Conservation (phyloP, 2,113 vertebrate genomes). For the Empidonax alnorum region DNA sequence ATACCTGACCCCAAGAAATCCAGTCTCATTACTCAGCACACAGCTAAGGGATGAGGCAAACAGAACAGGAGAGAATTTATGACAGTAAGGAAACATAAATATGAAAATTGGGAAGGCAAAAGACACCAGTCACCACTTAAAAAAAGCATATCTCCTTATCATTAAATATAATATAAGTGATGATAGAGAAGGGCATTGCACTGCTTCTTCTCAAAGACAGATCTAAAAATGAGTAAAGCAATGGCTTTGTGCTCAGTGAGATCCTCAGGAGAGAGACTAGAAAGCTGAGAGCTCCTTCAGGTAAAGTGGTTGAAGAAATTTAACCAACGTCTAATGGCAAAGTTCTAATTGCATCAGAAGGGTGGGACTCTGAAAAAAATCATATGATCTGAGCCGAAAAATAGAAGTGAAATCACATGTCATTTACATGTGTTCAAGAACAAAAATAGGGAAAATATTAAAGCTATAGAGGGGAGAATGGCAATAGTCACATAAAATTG, state of each 20-base stretch:
- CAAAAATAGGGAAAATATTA: background rate
- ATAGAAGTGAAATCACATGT: accelerated
- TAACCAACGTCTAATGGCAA: background rate
- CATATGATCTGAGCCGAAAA: background rate
- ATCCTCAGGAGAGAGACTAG: background rate
- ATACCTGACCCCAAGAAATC: background rate
- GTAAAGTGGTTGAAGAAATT: background rate
- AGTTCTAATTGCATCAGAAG: background rate
- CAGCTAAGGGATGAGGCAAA: background rate
- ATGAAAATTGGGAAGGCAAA: background rate
- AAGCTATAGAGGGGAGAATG: background rate
- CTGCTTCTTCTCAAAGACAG: background rate
- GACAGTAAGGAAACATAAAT: background rate
- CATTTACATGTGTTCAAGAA: background rate
- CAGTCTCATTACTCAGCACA: background rate
- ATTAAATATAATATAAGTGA: background rate
- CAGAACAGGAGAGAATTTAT: background rate
- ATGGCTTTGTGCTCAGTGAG: background rate
- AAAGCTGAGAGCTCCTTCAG: background rate
- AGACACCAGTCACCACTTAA: background rate
- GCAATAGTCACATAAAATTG: background rate
- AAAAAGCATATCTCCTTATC: background rate
- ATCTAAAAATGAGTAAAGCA: background rate
- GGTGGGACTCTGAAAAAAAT: background rate
- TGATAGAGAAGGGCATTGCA: background rate